Base-by-base conservation (phyloP, 2,797 vertebrate genomes). In the Pteronotus mesoamericanus region DNA sequence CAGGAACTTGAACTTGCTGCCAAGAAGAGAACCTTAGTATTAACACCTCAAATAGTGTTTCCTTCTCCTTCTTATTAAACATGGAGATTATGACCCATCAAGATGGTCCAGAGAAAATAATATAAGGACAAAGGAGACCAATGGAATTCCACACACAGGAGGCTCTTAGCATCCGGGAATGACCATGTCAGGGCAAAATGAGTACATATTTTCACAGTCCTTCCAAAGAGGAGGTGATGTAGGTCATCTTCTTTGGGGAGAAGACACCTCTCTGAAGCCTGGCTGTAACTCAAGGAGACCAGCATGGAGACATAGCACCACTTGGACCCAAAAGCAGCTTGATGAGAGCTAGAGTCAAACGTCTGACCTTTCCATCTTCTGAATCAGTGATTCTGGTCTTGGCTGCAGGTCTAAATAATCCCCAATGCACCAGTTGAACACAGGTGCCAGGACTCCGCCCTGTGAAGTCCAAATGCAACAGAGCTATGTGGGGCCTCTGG, bases 201-300 rank as follows among this genome's bases (percentile, higher is more conserved):
- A 95, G 69, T 77, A 97, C 78, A 2, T 78, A 64, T 80, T 95
- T 92, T 82, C 88, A 78, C 11, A 82, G 34, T 8, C 94, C 94
- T 94, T 90, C 93, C 34, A 29, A 66, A 34, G 19, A 32, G 53
- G 14, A 89, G 75, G 83, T 86, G 83, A 89, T 71, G 26, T 91
- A 96, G 59, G 87, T 95, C 95, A 95, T 48, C 87, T 51, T 78
- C 37, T 37, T 16, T 26, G 24, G 61, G 26, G 19, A 86, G 88
- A 87, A 79, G 0, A 21, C 42, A 34, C 14, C 91, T 86, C 82
- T 83, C 79, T 85, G 91, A 92, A 88, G 82, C 46, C 12, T 68
- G 48, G 59, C 15, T 0, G 0, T 4, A 21, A 11, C 9, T 26
- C 2, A 8, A 18, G 10, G 26, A 29, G 18, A 9, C 29, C n/a